These are phyloP conservation scores for Myotis yumanensis DNA, from an alignment of 2,113 vertebrate species.

Conservation along the genomic window DNA sequence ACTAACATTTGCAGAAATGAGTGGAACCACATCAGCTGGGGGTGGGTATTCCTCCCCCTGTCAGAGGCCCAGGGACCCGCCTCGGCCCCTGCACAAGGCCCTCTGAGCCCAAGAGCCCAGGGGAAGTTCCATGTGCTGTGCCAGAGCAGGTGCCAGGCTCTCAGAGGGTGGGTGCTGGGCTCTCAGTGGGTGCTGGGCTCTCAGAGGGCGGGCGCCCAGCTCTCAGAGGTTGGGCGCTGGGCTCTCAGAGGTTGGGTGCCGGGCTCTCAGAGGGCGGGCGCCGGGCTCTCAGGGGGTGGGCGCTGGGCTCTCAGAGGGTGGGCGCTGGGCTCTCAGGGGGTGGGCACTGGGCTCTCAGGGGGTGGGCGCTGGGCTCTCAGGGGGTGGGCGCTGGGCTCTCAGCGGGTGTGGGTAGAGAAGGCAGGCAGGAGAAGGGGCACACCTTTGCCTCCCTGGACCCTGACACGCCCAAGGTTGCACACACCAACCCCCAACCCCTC, in stretches of 20 bases:
- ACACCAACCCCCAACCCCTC: too few species aligned
- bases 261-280: too few species aligned
- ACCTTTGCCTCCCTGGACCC: neutral
- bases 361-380: too few species aligned
- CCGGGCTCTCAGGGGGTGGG: too few species aligned
- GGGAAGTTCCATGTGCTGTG: neutral
- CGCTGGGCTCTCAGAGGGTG: too few species aligned
- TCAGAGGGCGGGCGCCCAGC: neutral
- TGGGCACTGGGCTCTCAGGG: neutral
- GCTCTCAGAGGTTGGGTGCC: neutral
- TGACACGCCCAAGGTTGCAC: neutral
- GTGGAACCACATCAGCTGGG: neutral
- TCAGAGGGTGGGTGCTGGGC: too few species aligned
- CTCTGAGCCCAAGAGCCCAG: neutral
- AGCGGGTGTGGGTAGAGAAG: too few species aligned
- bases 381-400: too few species aligned
- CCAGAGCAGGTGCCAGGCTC: too few species aligned
- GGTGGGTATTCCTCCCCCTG: fast-evolving
- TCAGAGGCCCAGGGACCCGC: neutral
- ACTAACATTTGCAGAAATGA: neutral
- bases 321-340: too few species aligned
- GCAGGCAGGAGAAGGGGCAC: neutral
- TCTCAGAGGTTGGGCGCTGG: too few species aligned
- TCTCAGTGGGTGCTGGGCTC: too few species aligned
- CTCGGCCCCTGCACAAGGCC: fast-evolving